phyloP scores from a whole-genome alignment of 2,113 vertebrate species.

The Dicaeum eximium region DNA sequence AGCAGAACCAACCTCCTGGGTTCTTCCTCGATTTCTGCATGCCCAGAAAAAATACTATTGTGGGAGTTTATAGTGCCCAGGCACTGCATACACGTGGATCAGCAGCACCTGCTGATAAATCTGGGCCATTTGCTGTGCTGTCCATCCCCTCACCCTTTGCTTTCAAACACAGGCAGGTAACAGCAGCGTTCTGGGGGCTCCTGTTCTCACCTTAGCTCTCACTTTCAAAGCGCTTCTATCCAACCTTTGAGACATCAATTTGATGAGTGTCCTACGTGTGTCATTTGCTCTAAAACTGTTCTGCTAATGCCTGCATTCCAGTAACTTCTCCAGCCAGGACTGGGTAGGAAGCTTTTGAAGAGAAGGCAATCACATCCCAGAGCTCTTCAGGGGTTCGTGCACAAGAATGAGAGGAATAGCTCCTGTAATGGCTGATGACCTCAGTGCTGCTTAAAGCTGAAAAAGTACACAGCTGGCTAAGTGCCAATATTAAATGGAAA shows the following conservation, averaged over 20 bases:
- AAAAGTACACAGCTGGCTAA: background rate
- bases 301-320: background rate
- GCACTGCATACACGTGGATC: rapidly evolving
- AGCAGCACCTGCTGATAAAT: background rate
- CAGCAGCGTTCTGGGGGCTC: rapidly evolving
- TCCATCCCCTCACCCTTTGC: background rate
- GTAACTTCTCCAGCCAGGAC: background rate
- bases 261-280: rapidly evolving
- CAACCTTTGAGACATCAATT: background rate
- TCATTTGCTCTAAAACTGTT: background rate
- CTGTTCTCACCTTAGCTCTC: background rate
- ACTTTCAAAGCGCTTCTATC: background rate
- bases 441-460: background rate
- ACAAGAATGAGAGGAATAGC: background rate
- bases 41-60: rapidly evolving
- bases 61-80: rapidly evolving
- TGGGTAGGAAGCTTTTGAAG: background rate
- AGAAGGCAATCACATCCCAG: background rate
- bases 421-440: background rate
- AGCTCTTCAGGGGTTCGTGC: background rate
- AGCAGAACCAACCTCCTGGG: background rate
- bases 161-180: background rate
- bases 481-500: conserved; percentile 1
- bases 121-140: background rate
- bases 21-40: background rate